Percentiles rank a stretch among this genome's conserved stretches.
These are phyloP conservation scores for Ganaspis brasiliensis DNA, from an alignment of 2,888 invertebrate genomes.

Conservation along the genomic window DNA sequence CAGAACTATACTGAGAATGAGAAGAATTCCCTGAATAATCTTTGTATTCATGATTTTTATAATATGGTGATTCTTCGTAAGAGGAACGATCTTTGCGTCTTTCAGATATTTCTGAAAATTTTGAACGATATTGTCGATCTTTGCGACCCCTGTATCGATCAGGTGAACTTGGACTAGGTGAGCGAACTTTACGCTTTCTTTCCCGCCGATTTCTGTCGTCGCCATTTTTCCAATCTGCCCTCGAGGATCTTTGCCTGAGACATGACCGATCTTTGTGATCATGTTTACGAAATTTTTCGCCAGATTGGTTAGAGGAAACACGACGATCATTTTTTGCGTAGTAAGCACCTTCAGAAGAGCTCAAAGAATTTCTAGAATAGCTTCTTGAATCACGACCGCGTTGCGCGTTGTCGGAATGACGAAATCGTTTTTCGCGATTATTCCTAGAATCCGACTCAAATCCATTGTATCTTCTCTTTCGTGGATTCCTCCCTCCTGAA, in stretches of 20 bases:
- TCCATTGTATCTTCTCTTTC: not conserved
- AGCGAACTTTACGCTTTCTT: not conserved
- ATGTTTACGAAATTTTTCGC: not conserved
- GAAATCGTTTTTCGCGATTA: not conserved
- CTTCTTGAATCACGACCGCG: not conserved
- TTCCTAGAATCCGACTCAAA: not conserved
- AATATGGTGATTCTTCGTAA: not conserved
- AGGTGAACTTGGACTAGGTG: not conserved
- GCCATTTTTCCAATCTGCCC: not conserved
- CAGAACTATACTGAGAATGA: not conserved
- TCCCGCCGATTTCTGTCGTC: not conserved
- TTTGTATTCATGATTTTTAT: not conserved
- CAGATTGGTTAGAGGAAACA: not conserved
- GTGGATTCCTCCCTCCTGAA: not conserved
- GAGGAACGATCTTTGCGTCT: no score
- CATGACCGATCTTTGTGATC: not conserved
- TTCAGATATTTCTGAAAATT: not conserved
- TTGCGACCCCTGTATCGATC: not conserved
- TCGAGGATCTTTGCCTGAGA: conserved; percentile 1
- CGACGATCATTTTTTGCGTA: not conserved
- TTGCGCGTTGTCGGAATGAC: not conserved
- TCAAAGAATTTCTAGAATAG: not conserved
- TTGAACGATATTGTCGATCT: not conserved
- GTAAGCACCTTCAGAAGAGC: not conserved
- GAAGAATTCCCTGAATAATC: not conserved